Evolutionary conservation across 2,113 vertebrate species (phyloP), one percentile per base, ranked within the genome.

Genomic region (Acanthochromis polyacanthus): DNA sequence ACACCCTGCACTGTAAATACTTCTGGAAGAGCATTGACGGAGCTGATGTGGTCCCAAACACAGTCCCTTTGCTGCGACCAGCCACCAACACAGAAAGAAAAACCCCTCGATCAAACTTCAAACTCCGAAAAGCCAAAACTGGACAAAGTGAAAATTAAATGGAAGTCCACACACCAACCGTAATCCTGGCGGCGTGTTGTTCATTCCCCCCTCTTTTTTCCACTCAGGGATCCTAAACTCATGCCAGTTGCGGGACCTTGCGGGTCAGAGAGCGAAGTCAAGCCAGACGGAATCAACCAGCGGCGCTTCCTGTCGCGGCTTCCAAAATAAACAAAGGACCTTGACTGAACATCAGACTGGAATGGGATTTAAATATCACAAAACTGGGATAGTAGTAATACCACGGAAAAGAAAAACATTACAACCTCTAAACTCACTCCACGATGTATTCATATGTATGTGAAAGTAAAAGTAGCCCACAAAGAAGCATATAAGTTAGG

Each of bases 141-240:
- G 59, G 75, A 52, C 61, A 48, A 70, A 66, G 14, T 55, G 19
- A 79, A 85, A 85, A 85, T 30, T 89, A 92, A 89, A 84, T 56
- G 15, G 23, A 83, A 84, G 82, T 88, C 88, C 90, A 91, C 89
- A 87, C 91, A 94, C 93, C 94, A 95, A 93, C 92, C 95, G 88
- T 93, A 95, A 89, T 89, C 93, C 93, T 58, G 93, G 92, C 79
- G 90, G 84, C 73, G 92, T 82, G 87, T 81, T 95, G 89, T 93
- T 93, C 92, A 93, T 92, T 71, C 87, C 92, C 85, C 88, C 83
- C 87, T 88, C 87, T 88, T 86, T 83, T 56, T 73, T 87, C 75
- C 90, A 67, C 80, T 64, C 87, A 68, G 25, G 68, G 75, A 78
- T 88, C 89, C 85, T 62, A 71, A 80, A 82, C 89, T 90, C 93